A percentile compares a stretch with the other conserved stretches of the same genome.
phyloP scores from a whole-genome alignment of 2,797 vertebrate genomes.

The Myotis findleyi region DNA sequence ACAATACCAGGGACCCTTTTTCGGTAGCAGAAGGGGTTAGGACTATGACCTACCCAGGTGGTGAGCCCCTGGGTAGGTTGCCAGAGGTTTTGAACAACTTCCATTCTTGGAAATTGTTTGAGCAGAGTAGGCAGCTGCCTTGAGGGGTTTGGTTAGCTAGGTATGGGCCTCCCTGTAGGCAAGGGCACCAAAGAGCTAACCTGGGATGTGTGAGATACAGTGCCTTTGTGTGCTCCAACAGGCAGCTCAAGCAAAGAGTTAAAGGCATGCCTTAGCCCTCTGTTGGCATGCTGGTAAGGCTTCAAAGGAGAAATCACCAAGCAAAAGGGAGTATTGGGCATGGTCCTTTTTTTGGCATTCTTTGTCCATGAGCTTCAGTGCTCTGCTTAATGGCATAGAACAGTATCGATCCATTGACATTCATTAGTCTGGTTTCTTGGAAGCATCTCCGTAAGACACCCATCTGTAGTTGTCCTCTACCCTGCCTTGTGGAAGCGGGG shows the following conservation, averaged over 20 bases:
- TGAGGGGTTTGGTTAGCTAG: background rate
- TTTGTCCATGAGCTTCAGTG: background rate
- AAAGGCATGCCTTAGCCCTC: background rate
- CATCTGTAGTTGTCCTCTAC: background rate
- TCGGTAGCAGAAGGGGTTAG: background rate
- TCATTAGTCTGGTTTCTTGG: slow-evolving; percentile 63
- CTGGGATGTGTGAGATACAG: background rate
- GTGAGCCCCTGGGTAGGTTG: background rate
- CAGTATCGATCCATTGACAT: background rate
- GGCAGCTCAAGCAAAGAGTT: background rate
- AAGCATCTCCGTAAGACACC: slow-evolving; percentile 8
- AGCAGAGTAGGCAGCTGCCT: background rate
- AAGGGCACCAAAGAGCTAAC: background rate
- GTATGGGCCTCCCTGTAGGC: background rate
- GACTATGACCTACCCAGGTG: background rate
- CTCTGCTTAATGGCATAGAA: background rate
- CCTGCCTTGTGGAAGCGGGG: background rate
- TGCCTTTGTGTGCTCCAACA: background rate
- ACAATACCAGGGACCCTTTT: background rate
- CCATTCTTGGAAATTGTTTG: background rate
- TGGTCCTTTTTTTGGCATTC: background rate
- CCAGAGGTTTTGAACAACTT: background rate
- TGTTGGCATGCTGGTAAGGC: background rate
- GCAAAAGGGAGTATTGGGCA: background rate
- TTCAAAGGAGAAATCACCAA: background rate